phyloP scores from a whole-genome alignment of 2,888 invertebrate genomes.

The Rotaria macrura region DNA sequence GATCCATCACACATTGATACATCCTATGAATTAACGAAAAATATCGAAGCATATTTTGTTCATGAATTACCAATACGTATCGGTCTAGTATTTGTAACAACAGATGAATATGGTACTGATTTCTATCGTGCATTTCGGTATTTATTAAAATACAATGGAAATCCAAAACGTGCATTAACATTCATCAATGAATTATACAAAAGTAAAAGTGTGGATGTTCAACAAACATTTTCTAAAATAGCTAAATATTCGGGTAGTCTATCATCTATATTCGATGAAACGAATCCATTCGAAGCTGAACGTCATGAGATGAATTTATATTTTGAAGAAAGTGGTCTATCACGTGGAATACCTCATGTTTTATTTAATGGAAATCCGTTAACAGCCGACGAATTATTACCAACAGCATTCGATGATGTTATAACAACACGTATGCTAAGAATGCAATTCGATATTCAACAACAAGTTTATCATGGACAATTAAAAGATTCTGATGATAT shows the following conservation, averaged over 20 bases:
- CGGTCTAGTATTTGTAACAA: constrained; percentile 65
- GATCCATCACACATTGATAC: constrained; percentile 65
- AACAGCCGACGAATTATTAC: constrained; percentile 56
- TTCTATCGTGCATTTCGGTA: constrained; percentile 80
- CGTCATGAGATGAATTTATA: constrained; percentile 52
- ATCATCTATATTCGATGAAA: constrained; percentile 70
- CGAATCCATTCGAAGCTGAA: constrained; percentile 77
- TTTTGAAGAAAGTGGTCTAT: constrained; percentile 47
- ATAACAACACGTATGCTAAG: constrained; percentile 74
- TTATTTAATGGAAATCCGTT: constrained; percentile 83
- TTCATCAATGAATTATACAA: constrained; percentile 68
- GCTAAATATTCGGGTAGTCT: constrained; percentile 50
- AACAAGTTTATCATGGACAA: constrained; percentile 65
- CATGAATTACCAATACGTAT: constrained; percentile 67
- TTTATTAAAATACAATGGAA: constrained; percentile 65
- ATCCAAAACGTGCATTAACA: constrained; percentile 63
- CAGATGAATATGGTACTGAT: constrained; percentile 64
- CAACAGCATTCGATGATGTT: constrained; percentile 80
- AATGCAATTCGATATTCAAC: constrained; percentile 72
- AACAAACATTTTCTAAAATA: constrained; percentile 15
- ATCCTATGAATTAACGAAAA: constrained; percentile 64
- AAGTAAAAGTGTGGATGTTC: background rate
- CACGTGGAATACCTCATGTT: constrained; percentile 57
- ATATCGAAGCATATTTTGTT: constrained; percentile 77
- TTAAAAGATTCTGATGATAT: constrained; percentile 26